Percentiles rank a stretch among this genome's conserved stretches.
Conservation (phyloP, 1,140 invertebrate genomes). For the Dufourea novaeangliae region DNA sequence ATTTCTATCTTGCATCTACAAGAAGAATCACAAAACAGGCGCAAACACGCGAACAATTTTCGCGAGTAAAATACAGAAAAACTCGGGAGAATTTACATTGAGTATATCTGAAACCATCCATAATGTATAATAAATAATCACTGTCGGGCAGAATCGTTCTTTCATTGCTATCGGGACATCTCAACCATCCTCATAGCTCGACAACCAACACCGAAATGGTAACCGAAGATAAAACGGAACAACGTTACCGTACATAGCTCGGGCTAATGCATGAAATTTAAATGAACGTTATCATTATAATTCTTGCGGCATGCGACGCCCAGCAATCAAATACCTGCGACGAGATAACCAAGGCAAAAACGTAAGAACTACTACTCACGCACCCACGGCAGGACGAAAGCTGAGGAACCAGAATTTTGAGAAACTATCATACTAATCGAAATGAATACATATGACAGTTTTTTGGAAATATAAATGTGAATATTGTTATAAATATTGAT, state of each 20-base stretch:
- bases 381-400: neutral
- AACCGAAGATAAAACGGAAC: neutral
- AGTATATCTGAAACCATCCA: neutral
- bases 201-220: slow-evolving; percentile 8
- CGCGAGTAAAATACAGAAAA: neutral
- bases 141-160: neutral
- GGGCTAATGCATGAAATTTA: slow-evolving; percentile 18
- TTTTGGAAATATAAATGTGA: no score
- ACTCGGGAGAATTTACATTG: neutral
- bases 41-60: neutral
- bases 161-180: neutral
- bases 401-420: no score
- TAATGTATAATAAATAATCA: slow-evolving; percentile 1
- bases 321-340: neutral
- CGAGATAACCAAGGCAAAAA: neutral
- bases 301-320: neutral
- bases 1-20: neutral
- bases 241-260: neutral
- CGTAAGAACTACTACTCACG: neutral
- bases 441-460: no score
- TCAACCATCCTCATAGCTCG: slow-evolving; percentile 2
- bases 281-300: slow-evolving; percentile 18
- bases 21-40: neutral
- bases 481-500: no score
- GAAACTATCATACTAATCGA: no score